Base-by-base conservation (phyloP, 2,797 vertebrate genomes). In the Sciaenops ocellatus region DNA sequence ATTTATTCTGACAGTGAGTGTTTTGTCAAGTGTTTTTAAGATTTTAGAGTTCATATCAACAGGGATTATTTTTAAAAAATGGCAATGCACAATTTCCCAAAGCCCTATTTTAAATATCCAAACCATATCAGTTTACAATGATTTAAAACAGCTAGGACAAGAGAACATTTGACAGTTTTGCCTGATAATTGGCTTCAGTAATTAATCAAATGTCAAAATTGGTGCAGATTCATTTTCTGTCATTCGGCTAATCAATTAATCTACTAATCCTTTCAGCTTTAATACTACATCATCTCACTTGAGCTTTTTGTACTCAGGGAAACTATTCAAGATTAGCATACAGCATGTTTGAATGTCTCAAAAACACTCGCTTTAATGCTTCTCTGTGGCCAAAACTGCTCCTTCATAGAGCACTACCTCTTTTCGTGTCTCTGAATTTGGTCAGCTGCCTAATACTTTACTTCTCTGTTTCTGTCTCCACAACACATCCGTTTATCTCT, bases 381-480 rank as follows among this genome's bases (percentile, higher is more conserved):
- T 56, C 66, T 52, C 28, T 28, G 24, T 50, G 54, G 44, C 42
- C 48, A 61, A 24, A 70, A 34, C 28, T 44, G 15, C 10, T 28
- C 47, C 80, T 80, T 59, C 50, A 66, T 55, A 71, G 56, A 78
- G 42, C 42, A 11, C 56, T 12, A 30, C 28, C 63, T 46, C 50
- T 72, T 48, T 60, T 69, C 76, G 59, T 50, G 30, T 42, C 42
- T 66, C 63, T 62, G 55, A 67, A 76, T 85, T 72, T 85, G 56
- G 63, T 66, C 22, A 3, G 18, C 47, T 80, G 84, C 73, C 79
- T 78, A 69, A 83, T 73, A 67, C 59, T 69, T 79, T 18, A 61
- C 52, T 17, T 41, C 34, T 76, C 73, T 69, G 54, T 72, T 81
- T 85, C 80, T 67, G 44, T 72, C 78, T 80, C 71, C 44, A 38